phyloP scores from a whole-genome alignment of 2,113 vertebrate genomes.

The Casuarius casuarius region DNA sequence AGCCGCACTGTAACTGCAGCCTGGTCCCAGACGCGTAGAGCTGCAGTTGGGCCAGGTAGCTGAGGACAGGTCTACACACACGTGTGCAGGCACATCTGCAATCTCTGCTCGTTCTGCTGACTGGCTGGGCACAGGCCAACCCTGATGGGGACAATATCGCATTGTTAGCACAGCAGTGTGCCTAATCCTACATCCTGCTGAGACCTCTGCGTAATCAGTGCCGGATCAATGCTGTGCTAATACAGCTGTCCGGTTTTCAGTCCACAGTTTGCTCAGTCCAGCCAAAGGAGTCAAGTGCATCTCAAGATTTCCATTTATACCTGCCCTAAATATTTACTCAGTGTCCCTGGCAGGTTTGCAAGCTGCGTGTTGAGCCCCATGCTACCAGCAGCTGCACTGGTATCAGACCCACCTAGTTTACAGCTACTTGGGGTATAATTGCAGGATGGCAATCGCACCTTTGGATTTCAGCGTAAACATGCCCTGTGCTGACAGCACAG shows the following conservation, averaged over 20 bases:
- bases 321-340: not conserved
- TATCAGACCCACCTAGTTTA: not conserved
- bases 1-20: not conserved
- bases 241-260: not conserved
- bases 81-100: fast-evolving
- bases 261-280: not conserved
- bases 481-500: fast-evolving
- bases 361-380: fast-evolving
- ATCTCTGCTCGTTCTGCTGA: not conserved
- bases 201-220: not conserved
- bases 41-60: not conserved
- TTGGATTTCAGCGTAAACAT: not conserved
- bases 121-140: fast-evolving
- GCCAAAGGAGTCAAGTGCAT: not conserved
- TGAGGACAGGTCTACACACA: not conserved
- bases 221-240: not conserved
- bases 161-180: not conserved
- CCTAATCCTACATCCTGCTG: not conserved
- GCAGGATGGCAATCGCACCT: not conserved
- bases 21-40: fast-evolving
- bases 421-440: not conserved
- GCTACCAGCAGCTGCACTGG: not conserved
- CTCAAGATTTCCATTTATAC: not conserved
- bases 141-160: not conserved
- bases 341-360: not conserved